These are phyloP conservation scores for Andrena cerasifolii DNA, from an alignment of 1,140 invertebrate species.

Conservation along the genomic window DNA sequence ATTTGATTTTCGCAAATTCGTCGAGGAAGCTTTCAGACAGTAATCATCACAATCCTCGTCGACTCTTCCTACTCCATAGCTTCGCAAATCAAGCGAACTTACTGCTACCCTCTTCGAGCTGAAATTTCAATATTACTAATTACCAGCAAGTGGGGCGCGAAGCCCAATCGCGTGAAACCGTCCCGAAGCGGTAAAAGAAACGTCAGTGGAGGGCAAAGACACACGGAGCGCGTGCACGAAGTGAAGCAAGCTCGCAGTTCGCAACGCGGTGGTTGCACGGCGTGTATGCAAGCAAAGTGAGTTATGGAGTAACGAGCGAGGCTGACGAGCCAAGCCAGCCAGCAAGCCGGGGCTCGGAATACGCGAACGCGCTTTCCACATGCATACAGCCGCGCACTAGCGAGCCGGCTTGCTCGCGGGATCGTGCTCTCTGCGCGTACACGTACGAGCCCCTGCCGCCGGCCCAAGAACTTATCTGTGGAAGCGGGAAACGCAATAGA, in stretches of 20 bases:
- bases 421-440: slow-evolving; percentile 42
- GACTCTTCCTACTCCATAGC: too few relatives aligned
- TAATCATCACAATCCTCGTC: too few relatives aligned
- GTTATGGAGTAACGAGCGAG: slow-evolving; percentile 50
- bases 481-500: slow-evolving; percentile 66
- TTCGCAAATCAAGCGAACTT: too few relatives aligned
- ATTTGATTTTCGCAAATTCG: too few relatives aligned
- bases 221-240: background rate
- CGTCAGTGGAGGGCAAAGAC: slow-evolving; percentile 3
- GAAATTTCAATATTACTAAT: too few relatives aligned
- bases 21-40: too few relatives aligned
- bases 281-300: slow-evolving; percentile 51
- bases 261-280: background rate
- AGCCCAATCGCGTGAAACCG: background rate
- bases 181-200: background rate
- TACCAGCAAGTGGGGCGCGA: too few relatives aligned
- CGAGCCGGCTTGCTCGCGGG: background rate
- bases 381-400: background rate
- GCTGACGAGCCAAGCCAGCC: slow-evolving; percentile 34
- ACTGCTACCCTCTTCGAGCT: too few relatives aligned
- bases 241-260: background rate
- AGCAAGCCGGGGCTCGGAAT: background rate
- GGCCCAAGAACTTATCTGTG: slow-evolving; percentile 62
- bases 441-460: slow-evolving; percentile 8
- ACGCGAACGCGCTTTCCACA: background rate